These are phyloP conservation scores for Hydraecia micacea DNA, from an alignment of 2,888 invertebrate genomes.

Conservation along the genomic window DNA sequence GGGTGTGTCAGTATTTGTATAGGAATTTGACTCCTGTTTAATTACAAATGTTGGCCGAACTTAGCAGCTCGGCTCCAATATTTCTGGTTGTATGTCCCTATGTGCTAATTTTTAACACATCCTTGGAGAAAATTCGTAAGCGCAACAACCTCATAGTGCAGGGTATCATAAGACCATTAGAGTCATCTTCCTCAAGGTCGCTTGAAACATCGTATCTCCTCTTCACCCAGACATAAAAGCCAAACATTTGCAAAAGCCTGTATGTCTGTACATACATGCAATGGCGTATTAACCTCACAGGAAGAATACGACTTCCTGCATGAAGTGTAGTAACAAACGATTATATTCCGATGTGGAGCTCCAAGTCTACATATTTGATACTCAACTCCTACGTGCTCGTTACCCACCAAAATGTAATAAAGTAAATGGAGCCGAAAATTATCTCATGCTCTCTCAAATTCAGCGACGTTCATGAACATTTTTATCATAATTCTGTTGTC, in stretches of 20 bases:
- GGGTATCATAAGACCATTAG: not conserved
- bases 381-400: constrained; percentile 66
- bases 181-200: not conserved
- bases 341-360: constrained; percentile 50
- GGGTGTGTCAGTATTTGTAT: not conserved
- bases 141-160: too few species aligned
- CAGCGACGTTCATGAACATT: constrained; percentile 70
- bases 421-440: constrained; percentile 82
- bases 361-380: constrained; percentile 61
- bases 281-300: constrained; percentile 31
- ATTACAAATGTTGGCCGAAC: not conserved
- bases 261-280: constrained; percentile 1
- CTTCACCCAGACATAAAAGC: not conserved
- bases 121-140: not conserved
- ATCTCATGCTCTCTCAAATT: constrained; percentile 75
- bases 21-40: not conserved
- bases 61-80: not conserved
- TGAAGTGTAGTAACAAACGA: constrained; percentile 54
- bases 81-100: not conserved
- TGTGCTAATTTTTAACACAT: not conserved
- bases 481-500: constrained; percentile 68
- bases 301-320: constrained; percentile 39
- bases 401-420: constrained; percentile 79
- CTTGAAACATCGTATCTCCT: not conserved
- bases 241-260: not conserved